Percentiles rank a stretch among this genome's conserved stretches.
Evolutionary conservation across 2,113 vertebrate species (phyloP).

Genomic region (Psilopogon haemacephalus): DNA sequence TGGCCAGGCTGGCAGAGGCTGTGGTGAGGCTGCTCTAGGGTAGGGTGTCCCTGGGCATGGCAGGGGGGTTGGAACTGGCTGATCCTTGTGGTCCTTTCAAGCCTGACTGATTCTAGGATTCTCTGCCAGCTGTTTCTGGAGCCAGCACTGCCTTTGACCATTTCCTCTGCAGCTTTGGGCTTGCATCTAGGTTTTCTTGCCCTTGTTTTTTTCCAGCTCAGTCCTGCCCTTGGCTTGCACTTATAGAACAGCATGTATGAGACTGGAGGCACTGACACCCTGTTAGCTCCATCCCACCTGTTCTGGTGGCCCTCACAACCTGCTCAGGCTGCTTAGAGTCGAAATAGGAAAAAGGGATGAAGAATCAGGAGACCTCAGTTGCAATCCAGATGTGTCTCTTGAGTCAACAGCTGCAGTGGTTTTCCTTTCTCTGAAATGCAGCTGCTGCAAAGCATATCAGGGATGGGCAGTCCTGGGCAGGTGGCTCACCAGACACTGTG

Average conservation of each 20-base stretch:
- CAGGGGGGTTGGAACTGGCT: too few species aligned
- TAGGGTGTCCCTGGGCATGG: too few species aligned
- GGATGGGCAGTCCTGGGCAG: neutral
- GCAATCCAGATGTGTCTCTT: neutral
- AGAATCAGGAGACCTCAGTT: neutral
- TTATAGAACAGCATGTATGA: neutral
- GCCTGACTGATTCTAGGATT: too few species aligned
- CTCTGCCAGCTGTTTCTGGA: neutral
- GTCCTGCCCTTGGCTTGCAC: neutral
- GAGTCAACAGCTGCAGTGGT: neutral
- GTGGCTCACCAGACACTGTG: neutral
- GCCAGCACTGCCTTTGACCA: neutral
- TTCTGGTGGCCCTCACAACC: neutral
- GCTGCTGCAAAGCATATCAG: fast-evolving
- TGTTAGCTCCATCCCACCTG: neutral
- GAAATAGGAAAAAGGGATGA: neutral
- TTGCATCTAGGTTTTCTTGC: neutral
- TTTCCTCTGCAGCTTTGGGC: neutral
- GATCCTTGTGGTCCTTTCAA: too few species aligned
- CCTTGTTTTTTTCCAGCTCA: neutral
- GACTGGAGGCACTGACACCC: neutral
- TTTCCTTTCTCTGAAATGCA: neutral
- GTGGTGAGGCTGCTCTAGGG: too few species aligned
- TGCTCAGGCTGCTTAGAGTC: neutral
- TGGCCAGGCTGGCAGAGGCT: too few species aligned